These are phyloP conservation scores for Casuarius casuarius DNA, from an alignment of 2,113 vertebrate genomes.

Conservation along the genomic window DNA sequence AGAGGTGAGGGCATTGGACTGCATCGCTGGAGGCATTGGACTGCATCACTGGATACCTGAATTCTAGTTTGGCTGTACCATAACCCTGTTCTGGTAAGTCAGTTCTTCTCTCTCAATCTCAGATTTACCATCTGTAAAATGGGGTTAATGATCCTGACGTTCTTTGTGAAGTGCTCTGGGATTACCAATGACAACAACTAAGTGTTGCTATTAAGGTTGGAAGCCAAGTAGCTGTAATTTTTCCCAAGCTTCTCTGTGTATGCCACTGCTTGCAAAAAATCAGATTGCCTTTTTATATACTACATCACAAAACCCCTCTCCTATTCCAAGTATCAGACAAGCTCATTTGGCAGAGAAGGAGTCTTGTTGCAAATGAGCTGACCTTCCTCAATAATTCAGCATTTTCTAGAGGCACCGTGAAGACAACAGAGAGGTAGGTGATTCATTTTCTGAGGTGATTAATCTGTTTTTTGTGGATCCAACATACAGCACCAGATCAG, in stretches of 20 bases:
- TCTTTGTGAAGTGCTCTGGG: not conserved
- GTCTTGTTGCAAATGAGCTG: not conserved
- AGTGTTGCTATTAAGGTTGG: not conserved
- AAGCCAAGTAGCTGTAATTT: not conserved
- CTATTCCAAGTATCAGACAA: not conserved
- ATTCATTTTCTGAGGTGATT: conserved; percentile 28
- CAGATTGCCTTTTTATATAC: not conserved
- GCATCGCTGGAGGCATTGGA: not conserved
- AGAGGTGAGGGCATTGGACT: not conserved
- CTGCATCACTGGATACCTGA: not conserved
- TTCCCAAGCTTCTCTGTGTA: not conserved
- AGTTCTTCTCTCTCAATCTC: not conserved
- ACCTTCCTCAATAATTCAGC: conserved; percentile 38
- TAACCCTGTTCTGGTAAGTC: not conserved
- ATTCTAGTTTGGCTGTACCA: not conserved
- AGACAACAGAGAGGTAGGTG: not conserved
- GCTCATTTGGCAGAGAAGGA: not conserved
- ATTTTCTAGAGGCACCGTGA: not conserved
- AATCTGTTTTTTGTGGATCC: not conserved
- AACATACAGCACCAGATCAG: not conserved
- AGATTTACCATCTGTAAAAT: not conserved
- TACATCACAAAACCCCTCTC: not conserved
- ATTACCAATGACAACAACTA: not conserved
- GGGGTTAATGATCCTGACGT: not conserved
- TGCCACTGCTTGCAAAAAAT: not conserved